Conservation (phyloP, 2,797 vertebrate species). For the Leptodactylus fallax region DNA sequence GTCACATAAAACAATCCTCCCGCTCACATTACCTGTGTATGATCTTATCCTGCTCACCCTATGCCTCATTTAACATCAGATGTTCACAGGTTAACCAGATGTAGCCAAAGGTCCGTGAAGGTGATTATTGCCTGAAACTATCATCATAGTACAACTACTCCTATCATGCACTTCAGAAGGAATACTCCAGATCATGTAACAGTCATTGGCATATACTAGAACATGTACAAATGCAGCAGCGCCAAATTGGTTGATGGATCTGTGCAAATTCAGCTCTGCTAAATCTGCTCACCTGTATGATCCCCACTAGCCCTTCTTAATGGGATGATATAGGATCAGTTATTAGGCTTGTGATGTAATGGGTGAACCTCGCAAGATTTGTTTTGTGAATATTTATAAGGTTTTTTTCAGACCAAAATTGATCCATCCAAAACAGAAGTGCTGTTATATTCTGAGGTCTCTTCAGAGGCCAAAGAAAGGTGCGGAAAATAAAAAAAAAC, state of each 20-base stretch:
- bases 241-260: neutral
- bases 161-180: neutral
- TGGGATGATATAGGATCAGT: no score
- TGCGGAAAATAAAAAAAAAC: no score
- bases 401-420: no score
- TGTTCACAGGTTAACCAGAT: slow-evolving; percentile 53
- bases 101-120: slow-evolving; percentile 22
- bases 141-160: neutral
- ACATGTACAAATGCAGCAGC: neutral
- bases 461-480: no score
- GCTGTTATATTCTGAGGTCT: no score
- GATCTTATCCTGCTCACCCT: slow-evolving; percentile 23
- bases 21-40: slow-evolving; percentile 59
- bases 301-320: no score
- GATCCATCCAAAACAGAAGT: no score
- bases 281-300: no score
- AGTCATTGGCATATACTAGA: neutral
- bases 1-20: slow-evolving; percentile 58
- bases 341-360: no score
- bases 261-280: neutral
- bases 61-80: slow-evolving; percentile 56
- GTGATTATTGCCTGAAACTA: slow-evolving; percentile 32
- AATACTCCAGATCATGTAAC: neutral
- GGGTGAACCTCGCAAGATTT: no score
- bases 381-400: no score